Evolutionary conservation across 2,113 vertebrate genomes (phyloP), one percentile per base, ranked within the genome.

Genomic region (Micronycteris hirsuta): DNA sequence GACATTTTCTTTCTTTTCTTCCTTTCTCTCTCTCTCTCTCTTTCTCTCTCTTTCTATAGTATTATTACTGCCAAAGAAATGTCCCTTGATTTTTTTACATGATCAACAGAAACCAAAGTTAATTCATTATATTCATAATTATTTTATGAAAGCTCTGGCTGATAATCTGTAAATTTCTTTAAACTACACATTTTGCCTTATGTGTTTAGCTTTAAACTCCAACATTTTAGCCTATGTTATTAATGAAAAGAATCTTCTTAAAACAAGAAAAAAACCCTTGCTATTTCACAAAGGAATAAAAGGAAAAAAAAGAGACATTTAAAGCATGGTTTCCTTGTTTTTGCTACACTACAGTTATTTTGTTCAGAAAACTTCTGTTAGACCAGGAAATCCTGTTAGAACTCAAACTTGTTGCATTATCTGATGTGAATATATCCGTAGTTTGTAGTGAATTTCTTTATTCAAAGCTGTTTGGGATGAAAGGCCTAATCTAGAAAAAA

Each of bases 51-150:
- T 38, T 15, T 9, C 36, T 1, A 16, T 43, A 54, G 20, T 68
- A 31, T 8, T 76, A 20, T 90, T 80, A 63, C 24, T 84, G n/a
- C 7, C 61, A 73, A 41, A 82, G 41, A 45, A 96, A 93, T 76
- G 43, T 33, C 5, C 45, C 67, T 54, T 85, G 74, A 78, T 77
- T 96, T 95, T 85, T 85, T 61, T 54, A n/a, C 12, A 82, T 81
- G 31, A 77, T 33, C 31, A 52, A 65, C 15, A 68, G 19, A 96
- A 88, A 81, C 24, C 43, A 77, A 92, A 78, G 31, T 77, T 89
- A 95, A 92, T 38, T 93, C 83, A 95, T 93, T 94, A 91, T 33
- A 83, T 88, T 95, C 22, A 58, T 76, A 89, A 74, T 78, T 83
- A 91, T 78, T 83, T 95, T 91, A 91, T 74, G 85, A 95, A 89